phyloP scores from a whole-genome alignment of 2,888 invertebrate species.

The Spatulosminthurus flaviceps region DNA sequence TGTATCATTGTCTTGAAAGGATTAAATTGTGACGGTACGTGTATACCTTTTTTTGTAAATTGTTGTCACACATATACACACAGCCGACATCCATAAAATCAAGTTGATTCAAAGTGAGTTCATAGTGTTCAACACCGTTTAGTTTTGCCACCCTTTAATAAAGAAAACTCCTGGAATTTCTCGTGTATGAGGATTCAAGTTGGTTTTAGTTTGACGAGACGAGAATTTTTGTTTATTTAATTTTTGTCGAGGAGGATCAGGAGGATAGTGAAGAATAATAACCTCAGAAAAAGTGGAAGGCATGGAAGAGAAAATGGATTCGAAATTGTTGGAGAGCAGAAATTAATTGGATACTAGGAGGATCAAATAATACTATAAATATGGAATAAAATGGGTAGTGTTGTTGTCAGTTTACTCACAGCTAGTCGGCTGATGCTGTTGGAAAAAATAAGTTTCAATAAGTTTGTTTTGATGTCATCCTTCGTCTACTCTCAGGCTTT shows the following conservation, averaged over 20 bases:
- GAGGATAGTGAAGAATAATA: background rate
- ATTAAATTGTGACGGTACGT: background rate
- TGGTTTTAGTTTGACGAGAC: too few species aligned
- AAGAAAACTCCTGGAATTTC: too few species aligned
- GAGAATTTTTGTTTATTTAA: too few species aligned
- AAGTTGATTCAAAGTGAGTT: too few species aligned
- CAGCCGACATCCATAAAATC: too few species aligned
- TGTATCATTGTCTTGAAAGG: background rate
- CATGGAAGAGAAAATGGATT: constrained; percentile 9
- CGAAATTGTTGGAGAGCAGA: background rate
- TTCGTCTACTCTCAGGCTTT: background rate
- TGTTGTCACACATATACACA: too few species aligned
- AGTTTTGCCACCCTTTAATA: too few species aligned
- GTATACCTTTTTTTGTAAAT: constrained; percentile 1
- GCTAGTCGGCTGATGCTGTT: background rate
- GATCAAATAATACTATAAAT: background rate
- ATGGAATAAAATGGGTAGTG: constrained; percentile 20
- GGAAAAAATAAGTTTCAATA: background rate
- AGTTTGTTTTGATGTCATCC: background rate
- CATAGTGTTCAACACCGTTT: too few species aligned
- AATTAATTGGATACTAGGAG: background rate
- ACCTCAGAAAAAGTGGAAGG: background rate
- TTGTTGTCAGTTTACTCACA: background rate
- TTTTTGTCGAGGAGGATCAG: too few species aligned
- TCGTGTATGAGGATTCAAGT: too few species aligned